phyloP scores from a whole-genome alignment of 2,113 vertebrate species.

The Columba janthina region DNA sequence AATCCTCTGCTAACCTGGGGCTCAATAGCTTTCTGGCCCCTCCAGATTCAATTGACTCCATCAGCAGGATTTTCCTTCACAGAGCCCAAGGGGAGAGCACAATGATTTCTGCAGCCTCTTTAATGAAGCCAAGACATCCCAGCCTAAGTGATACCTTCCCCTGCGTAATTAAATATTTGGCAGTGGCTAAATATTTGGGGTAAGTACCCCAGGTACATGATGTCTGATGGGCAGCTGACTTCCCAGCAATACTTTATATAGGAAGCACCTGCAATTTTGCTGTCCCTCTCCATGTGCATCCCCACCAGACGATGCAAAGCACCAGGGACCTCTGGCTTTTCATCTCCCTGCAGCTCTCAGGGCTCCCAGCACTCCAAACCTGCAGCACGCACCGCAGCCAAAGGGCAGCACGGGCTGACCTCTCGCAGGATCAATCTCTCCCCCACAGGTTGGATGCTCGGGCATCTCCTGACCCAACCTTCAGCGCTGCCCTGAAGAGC shows the following conservation, averaged over 20 bases:
- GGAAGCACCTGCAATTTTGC: not conserved
- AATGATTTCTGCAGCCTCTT: conserved; percentile 26
- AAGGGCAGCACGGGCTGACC: not conserved
- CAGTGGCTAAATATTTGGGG: not conserved
- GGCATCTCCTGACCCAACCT: not conserved
- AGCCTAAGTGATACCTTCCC: not conserved
- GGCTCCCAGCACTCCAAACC: not conserved
- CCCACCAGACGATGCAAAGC: rapidly evolving
- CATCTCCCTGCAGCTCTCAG: not conserved
- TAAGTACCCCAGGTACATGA: not conserved
- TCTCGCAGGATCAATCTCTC: not conserved
- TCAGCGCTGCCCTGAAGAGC: not conserved
- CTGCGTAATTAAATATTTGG: conserved; percentile 38
- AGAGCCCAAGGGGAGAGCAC: not conserved
- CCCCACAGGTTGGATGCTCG: not conserved
- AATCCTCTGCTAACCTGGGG: conserved; percentile 24
- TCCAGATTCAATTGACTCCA: conserved; percentile 21
- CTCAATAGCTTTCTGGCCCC: not conserved
- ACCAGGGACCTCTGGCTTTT: not conserved
- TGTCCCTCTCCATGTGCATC: not conserved
- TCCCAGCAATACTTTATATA: not conserved
- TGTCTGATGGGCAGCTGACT: not conserved
- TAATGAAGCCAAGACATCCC: conserved; percentile 40
- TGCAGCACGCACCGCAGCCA: not conserved
- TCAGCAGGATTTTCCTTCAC: conserved; percentile 39